These are phyloP conservation scores for Apteryx mantelli DNA, from an alignment of 2,113 vertebrate species.

Conservation along the genomic window DNA sequence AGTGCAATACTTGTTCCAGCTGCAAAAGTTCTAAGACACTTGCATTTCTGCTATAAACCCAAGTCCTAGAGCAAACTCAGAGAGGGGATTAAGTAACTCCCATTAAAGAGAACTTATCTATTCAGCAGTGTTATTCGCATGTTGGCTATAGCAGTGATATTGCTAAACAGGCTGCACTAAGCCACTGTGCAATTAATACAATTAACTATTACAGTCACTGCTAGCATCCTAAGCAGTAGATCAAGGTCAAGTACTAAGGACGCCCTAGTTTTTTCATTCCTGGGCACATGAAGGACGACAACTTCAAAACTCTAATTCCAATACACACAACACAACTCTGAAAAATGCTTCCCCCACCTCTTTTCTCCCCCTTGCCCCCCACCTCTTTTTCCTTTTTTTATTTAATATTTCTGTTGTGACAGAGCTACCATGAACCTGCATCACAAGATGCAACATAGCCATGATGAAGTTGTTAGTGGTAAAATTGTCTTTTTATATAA, in stretches of 20 bases:
- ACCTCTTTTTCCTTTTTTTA: too few relatives aligned
- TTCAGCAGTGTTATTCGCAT: not conserved
- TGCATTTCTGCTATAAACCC: conserved; percentile 18
- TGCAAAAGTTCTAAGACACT: not conserved
- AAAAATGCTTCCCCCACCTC: not conserved
- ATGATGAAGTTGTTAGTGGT: not conserved
- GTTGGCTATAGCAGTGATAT: not conserved
- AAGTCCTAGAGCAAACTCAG: not conserved
- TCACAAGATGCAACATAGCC: not conserved
- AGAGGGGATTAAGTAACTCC: conserved; percentile 20
- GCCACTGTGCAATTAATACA: conserved; percentile 9
- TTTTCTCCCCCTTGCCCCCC: not conserved
- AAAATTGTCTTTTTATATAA: not conserved
- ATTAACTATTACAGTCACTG: not conserved
- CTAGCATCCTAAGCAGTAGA: not conserved
- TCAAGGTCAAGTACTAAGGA: conserved; percentile 1
- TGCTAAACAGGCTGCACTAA: conserved; percentile 2
- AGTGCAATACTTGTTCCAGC: not conserved
- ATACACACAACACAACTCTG: not conserved
- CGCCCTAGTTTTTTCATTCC: conserved; percentile 1
- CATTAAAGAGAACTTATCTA: conserved; percentile 9
- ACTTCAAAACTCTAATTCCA: not conserved
- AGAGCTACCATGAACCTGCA: not conserved
- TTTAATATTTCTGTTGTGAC: not conserved
- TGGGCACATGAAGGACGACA: not conserved